Evolutionary conservation across 2,113 vertebrate genomes (phyloP), one percentile per base, ranked within the genome.

Genomic region (Aspiorhynchus laticeps): DNA sequence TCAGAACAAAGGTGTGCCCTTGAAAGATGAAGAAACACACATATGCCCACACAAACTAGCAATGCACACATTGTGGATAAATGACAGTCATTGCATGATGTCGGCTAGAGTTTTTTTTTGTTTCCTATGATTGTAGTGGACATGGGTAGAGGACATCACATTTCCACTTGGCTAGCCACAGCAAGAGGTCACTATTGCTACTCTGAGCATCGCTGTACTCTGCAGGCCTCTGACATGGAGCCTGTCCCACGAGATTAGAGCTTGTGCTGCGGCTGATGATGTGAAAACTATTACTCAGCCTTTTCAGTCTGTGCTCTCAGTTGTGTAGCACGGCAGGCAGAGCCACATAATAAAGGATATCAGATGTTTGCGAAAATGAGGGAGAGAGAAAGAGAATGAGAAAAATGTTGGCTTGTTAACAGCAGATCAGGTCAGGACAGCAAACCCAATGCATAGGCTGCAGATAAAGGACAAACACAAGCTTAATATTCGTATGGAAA

Each of bases 391-490:
- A 56, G 19, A 79, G 31, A 63, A 80, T 80, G 78, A 78, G 78
- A 56, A n/a, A 80, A 80, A 80, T 80, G 78, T 61, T 14, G 11
- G 53, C 76, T 78, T 33, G 28, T 78, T 89, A 87, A 83, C 88
- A 91, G 93, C 93, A 94, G 93, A 95, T 94, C 93, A 94, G 92
- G 88, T 90, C n/a, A 89, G 90, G 94, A 93, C 94, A 94, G 94
- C 91, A 92, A 91, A 93, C 88, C 90, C 89, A 86, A 86, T 92
- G 93, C 94, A 94, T 92, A 82, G 89, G 89, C 33, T 85, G 88
- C 86, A 90, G 88, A 87, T 89, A 8, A 38, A 59, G 69, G 69
- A 89, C 89, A 90, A 94, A 94, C 88, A 91, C 87, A 87, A 90
- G 88, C 89, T 93, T 94, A 92, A 93, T 93, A 94, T 94, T 93